Evolutionary conservation across 2,888 invertebrate genomes (phyloP), one percentile per base, ranked within the genome.

Genomic region (Troides oblongomaculatus): DNA sequence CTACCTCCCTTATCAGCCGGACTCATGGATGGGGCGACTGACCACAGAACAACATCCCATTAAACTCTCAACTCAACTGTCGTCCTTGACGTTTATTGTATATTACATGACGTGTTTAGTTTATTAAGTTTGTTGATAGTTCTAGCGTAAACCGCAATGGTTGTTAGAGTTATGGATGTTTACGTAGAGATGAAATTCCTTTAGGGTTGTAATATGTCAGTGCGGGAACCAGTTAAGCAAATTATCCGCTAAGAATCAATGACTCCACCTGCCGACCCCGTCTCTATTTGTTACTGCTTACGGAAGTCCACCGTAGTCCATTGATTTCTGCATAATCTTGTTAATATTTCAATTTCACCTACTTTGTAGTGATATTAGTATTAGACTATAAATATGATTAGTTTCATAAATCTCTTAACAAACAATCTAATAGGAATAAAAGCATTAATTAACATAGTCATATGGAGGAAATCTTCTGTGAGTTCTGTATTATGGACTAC

Each of bases 181-280:
- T 64, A 75, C 61, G 77, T 74, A 56, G 25, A 58, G 62, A 63
- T 69, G 59, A 64, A 66, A 62, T 71, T 63, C 30, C 70, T 46
- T 70, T 78, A 74, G 78, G 78, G 71, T 69, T 73, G 79, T 76
- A 76, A 85, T 83, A 84, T 87, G 86, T 86, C 84, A 85, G 87
- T 76, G 74, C 74, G 78, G 81, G 81, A 90, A 90, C 90, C 88
- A 84, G 90, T 90, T 90, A 90, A 85, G 89, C 84, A 90, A 89
- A 90, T 90, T 89, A 90, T 90, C 89, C 81, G 84, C 84, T 78
- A 83, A 78, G 88, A 88, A 90, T 89, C 88, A 86, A 84, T 83
- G 87, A 79, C 74, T 87, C 81, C 90, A 91, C 90, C 90, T 91
- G 90, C 89, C 86, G 81, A 74, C 75, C 74, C 76, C 75, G 77